Conservation (phyloP, 2,888 invertebrate genomes). For the Fissipunctia ypsillon region DNA sequence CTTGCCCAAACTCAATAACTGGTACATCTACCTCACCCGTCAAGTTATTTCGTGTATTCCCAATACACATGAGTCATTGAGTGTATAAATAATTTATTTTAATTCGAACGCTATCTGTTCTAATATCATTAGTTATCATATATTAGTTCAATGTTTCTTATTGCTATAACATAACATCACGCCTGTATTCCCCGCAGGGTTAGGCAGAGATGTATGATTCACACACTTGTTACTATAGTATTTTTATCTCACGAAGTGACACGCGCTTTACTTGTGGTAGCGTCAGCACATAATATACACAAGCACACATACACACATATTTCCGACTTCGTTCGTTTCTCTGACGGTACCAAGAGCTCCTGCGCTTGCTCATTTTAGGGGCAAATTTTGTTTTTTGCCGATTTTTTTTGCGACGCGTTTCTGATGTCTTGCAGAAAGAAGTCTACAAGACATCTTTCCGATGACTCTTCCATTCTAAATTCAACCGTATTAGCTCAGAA, state of each 20-base stretch:
- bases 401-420: background rate
- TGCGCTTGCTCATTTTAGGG: too few relatives aligned
- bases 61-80: conserved; percentile 69
- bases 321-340: too few relatives aligned
- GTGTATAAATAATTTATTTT: conserved; percentile 67
- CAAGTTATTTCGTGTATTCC: conserved; percentile 56
- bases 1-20: background rate
- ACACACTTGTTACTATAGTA: too few relatives aligned
- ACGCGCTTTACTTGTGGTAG: too few relatives aligned
- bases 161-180: background rate
- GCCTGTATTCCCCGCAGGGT: background rate
- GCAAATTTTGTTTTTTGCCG: too few relatives aligned
- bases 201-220: background rate
- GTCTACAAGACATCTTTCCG: background rate
- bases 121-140: conserved; percentile 66
- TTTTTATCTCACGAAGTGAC: too few relatives aligned
- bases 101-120: conserved; percentile 59
- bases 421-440: background rate
- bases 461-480: background rate
- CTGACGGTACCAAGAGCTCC: too few relatives aligned
- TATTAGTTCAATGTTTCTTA: conserved; percentile 47
- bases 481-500: background rate
- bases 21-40: conserved; percentile 46
- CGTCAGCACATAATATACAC: too few relatives aligned
- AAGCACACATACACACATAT: too few relatives aligned